A percentile compares a stretch with the other conserved stretches of the same genome.
Conservation (phyloP, 2,888 invertebrate species). For the Capitulum mitella region DNA sequence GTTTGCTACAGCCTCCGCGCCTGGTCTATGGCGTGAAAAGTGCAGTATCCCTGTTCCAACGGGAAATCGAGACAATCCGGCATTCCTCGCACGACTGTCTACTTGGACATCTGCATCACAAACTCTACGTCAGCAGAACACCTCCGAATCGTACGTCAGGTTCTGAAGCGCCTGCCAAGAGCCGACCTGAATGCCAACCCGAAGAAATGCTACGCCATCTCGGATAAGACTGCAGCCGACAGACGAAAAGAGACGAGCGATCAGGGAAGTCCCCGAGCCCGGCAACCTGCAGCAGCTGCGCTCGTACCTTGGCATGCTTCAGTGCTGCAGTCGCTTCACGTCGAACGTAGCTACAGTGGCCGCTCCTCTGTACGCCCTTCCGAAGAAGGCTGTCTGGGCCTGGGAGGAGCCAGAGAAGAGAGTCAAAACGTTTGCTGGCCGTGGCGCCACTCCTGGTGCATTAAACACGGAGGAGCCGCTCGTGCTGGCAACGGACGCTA, state of each 20-base stretch:
- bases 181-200: not conserved
- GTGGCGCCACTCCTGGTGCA: not conserved
- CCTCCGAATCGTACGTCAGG: too few relatives aligned
- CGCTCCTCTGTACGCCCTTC: too few relatives aligned
- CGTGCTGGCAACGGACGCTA: too few relatives aligned
- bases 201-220: not conserved
- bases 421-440: not conserved
- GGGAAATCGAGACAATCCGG: not conserved
- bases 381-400: not conserved
- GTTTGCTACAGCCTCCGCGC: not conserved
- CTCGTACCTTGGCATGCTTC: not conserved
- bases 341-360: too few relatives aligned
- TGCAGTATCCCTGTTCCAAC: not conserved
- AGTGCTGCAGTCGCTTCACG: not conserved
- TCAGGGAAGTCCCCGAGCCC: not conserved
- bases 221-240: not conserved
- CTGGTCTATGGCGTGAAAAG: not conserved
- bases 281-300: not conserved
- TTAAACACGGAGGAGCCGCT: too few relatives aligned
- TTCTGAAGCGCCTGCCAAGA: not conserved
- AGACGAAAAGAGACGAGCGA: not conserved
- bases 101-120: not conserved
- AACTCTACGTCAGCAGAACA: too few relatives aligned
- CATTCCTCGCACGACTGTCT: not conserved
- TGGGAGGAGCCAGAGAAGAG: not conserved